Conservation (phyloP, 2,113 vertebrate species). For the Cyprinodon brontotheroides region DNA sequence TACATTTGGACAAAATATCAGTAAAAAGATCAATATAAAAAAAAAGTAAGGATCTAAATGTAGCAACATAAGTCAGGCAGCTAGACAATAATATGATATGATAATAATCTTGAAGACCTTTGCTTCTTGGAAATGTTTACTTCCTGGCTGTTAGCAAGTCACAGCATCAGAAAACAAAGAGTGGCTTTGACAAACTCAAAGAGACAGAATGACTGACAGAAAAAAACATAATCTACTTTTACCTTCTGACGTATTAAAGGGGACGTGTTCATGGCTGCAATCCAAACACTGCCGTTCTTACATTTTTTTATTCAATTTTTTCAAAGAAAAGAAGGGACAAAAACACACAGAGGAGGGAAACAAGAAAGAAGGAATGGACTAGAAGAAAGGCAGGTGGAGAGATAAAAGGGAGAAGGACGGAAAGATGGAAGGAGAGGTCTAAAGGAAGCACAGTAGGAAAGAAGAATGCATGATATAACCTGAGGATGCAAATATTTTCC, state of each 20-base stretch:
- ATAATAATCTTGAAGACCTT: not conserved
- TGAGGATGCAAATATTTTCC: not conserved
- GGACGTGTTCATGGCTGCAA: not conserved
- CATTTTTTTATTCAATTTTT: not conserved
- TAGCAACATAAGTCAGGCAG: not conserved
- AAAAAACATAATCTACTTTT: not conserved
- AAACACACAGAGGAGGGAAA: too few species aligned
- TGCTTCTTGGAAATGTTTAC: constrained; percentile 19
- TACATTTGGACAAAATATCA: too few species aligned
- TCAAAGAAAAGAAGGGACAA: too few species aligned
- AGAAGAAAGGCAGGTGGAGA: too few species aligned
- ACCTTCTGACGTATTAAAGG: not conserved
- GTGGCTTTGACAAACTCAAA: not conserved
- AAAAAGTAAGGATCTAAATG: not conserved
- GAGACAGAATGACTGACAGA: constrained; percentile 11
- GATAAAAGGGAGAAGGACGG: too few species aligned
- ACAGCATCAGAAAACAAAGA: constrained; percentile 6
- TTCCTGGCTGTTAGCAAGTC: constrained; percentile 18
- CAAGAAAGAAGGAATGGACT: too few species aligned
- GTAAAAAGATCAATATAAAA: not conserved
- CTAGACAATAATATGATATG: not conserved
- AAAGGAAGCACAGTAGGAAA: too few species aligned
- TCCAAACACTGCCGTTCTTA: not conserved
- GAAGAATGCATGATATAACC: too few species aligned
- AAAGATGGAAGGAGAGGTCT: too few species aligned